phyloP scores from a whole-genome alignment of 1,140 invertebrate genomes.

The Melanaphis sacchari region DNA sequence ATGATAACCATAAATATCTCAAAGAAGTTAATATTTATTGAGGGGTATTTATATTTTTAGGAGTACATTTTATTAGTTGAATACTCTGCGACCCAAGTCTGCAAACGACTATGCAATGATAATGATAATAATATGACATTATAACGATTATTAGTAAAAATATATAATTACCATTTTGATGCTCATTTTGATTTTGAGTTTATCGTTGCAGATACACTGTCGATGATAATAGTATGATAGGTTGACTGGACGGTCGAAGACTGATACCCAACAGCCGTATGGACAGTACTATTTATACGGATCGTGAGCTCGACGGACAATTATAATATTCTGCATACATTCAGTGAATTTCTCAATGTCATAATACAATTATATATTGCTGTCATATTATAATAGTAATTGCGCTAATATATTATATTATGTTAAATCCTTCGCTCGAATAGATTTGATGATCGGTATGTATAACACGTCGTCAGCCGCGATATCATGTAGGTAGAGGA shows the following conservation, averaged over 20 bases:
- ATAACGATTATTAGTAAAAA: not conserved
- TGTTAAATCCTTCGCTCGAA: not conserved
- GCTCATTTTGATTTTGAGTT: conserved; percentile 34
- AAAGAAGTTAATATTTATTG: too few relatives aligned
- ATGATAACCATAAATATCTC: too few relatives aligned
- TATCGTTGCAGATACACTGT: not conserved
- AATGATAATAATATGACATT: not conserved
- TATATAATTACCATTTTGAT: conserved; percentile 46
- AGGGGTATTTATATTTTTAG: too few relatives aligned
- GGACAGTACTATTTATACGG: not conserved
- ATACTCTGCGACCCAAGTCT: not conserved
- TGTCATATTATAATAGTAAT: not conserved
- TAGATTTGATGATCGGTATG: not conserved
- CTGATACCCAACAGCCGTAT: not conserved
- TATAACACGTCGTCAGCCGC: not conserved
- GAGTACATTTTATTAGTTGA: too few relatives aligned
- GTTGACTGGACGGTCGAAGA: not conserved
- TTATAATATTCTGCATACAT: not conserved
- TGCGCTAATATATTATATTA: not conserved
- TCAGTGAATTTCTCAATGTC: not conserved
- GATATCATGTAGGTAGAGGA: not conserved
- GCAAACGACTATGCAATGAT: not conserved
- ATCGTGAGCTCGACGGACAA: not conserved
- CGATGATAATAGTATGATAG: too few relatives aligned
- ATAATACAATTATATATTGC: not conserved